phyloP scores from a whole-genome alignment of 1,140 invertebrate genomes.

The Marisa cornuarietis region DNA sequence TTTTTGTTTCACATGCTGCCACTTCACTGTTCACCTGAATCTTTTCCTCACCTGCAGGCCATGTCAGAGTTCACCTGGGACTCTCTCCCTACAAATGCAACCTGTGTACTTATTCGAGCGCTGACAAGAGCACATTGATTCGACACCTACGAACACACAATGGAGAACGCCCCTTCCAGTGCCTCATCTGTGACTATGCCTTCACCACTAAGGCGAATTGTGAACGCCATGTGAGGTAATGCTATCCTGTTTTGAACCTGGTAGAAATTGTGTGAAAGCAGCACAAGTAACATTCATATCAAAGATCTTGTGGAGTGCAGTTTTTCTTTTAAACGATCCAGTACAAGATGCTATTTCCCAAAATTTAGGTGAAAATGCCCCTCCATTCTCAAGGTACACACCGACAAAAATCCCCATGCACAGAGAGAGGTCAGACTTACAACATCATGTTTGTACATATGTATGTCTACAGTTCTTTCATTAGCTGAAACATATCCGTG shows the following conservation, averaged over 20 bases:
- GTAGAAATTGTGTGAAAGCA: not conserved
- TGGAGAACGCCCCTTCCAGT: slow-evolving; percentile 93
- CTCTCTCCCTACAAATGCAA: slow-evolving; percentile 65
- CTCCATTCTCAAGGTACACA: too few species aligned
- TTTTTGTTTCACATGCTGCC: too few species aligned
- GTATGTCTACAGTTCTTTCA: too few species aligned
- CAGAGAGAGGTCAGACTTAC: too few species aligned
- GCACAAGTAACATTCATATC: not conserved
- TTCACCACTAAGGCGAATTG: slow-evolving; percentile 95
- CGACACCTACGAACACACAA: slow-evolving; percentile 76
- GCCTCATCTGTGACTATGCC: slow-evolving; percentile 90
- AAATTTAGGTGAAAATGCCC: too few species aligned
- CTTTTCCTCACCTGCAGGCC: slow-evolving; percentile 69
- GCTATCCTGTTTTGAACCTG: not conserved
- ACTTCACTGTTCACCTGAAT: not conserved
- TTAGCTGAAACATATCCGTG: too few species aligned
- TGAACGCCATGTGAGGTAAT: slow-evolving; percentile 74
- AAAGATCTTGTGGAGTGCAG: not conserved
- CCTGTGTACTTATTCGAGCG: slow-evolving; percentile 60
- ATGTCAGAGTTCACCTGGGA: slow-evolving; percentile 75
- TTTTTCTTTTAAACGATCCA: not conserved
- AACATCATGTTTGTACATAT: too few species aligned
- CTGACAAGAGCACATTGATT: slow-evolving; percentile 77
- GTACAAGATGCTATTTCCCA: not conserved
- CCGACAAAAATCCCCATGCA: too few species aligned